Percentiles rank a stretch among this genome's conserved stretches.
These are phyloP conservation scores for Pyrocephalus nanus DNA, from an alignment of 2,797 vertebrate genomes.

Conservation along the genomic window DNA sequence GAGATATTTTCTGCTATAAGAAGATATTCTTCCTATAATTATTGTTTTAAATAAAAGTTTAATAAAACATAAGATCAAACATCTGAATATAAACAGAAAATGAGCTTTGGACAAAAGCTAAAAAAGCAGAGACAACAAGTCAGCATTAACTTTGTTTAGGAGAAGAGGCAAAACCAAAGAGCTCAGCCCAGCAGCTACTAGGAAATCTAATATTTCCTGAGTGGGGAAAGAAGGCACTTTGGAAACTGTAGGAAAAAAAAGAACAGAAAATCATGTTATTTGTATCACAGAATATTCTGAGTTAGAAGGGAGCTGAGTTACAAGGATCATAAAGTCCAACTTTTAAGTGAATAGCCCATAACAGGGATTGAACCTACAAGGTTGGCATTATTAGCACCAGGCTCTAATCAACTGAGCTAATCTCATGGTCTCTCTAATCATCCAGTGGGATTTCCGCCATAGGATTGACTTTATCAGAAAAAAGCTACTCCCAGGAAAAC, in stretches of 20 bases:
- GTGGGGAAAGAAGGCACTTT: slow-evolving; percentile 8
- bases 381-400: background rate
- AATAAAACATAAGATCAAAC: slow-evolving; percentile 34
- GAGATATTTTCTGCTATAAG: background rate
- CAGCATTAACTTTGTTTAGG: slow-evolving; percentile 40
- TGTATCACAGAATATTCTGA: background rate
- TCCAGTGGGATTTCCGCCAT: background rate
- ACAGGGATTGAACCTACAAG: background rate
- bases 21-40: background rate
- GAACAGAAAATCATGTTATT: slow-evolving; percentile 51
- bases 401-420: background rate
- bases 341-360: background rate
- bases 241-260: background rate
- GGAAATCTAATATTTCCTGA: slow-evolving; percentile 65
- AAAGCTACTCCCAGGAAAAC: background rate
- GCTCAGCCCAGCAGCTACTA: slow-evolving; percentile 27
- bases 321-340: background rate
- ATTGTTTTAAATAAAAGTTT: background rate
- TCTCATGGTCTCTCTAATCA: background rate
- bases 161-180: slow-evolving; percentile 50
- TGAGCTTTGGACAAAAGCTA: slow-evolving; percentile 35
- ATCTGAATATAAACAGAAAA: slow-evolving; percentile 50
- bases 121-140: slow-evolving; percentile 38
- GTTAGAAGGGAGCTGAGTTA: background rate
- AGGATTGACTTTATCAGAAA: background rate